Evolutionary conservation across 2,888 invertebrate genomes (phyloP), one percentile per base, ranked within the genome.

Genomic region (Stenodema calcarata): DNA sequence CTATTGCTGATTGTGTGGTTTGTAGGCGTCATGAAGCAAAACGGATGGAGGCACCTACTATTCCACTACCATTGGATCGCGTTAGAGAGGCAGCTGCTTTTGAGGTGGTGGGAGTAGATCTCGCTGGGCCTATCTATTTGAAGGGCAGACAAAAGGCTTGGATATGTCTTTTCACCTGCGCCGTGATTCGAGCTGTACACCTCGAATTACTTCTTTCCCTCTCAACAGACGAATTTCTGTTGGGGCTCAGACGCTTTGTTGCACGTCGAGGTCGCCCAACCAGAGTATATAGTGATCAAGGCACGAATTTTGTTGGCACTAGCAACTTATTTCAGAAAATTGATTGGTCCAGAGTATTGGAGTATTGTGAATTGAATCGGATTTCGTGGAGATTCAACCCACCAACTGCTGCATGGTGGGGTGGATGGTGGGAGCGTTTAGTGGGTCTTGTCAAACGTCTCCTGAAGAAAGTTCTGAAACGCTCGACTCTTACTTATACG

Each of bases 291-390:
- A 88, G 89, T 1, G 90, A 91, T 86, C 90, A 90, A 81, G 90
- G 89, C 0, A 88, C 89, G 4, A 89, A 89, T 54, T 90, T 44
- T 76, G 83, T 7, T 79, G 90, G 91, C 0, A 88, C 90, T 0
- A 88, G 89, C 4, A 91, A 90, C 88, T 90, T 92, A 16, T 92
- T 92, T 88, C 91, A 92, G 88, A 92, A 92, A 90, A 92, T 93
- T 0, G 92, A 79, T 50, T 79, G 79, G 79, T 7, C 41, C 12
- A 44, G 11, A 9, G 18, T 79, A 7, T 18, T 23, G 93, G 87
- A 92, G 92, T 88, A 87, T 42, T 87, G 88, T 18, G 16, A 88
- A 0, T 86, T 88, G 0, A 70, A 89, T 23, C 87, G 73, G 79
- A 88, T 88, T 88, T 89, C 88, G 85, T 90, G 89, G 90, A 86